Evolutionary conservation across 2,888 invertebrate species (phyloP).

Genomic region (Lymantria monacha): DNA sequence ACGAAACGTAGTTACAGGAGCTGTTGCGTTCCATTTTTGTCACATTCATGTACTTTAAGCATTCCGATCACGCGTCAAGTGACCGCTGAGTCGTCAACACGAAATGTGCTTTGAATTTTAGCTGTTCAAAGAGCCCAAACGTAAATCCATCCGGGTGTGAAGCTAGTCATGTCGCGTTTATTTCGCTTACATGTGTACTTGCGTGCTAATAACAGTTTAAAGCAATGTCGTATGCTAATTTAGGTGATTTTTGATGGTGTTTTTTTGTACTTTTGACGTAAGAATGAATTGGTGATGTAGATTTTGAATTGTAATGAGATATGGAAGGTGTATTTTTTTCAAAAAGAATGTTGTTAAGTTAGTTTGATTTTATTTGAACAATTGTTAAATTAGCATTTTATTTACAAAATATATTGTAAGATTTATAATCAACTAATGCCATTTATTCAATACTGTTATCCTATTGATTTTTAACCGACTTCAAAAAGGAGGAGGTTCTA

Average conservation of each 20-base stretch:
- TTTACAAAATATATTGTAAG: too few relatives aligned
- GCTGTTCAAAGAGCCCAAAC: neutral
- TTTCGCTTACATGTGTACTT: slow-evolving; percentile 22
- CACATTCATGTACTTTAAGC: slow-evolving; percentile 38
- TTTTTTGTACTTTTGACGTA: slow-evolving; percentile 24
- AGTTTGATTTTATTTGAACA: too few relatives aligned
- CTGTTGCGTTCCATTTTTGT: slow-evolving; percentile 56
- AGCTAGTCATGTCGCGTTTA: slow-evolving; percentile 14
- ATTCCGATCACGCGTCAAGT: slow-evolving; percentile 53
- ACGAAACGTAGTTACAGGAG: slow-evolving; percentile 65
- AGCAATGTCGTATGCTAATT: slow-evolving; percentile 26
- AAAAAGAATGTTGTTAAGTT: neutral
- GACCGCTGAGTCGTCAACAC: slow-evolving; percentile 48
- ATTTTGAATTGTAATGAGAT: slow-evolving; percentile 8
- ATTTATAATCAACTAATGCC: too few relatives aligned
- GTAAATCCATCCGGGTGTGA: slow-evolving; percentile 25
- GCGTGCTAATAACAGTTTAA: slow-evolving; percentile 26
- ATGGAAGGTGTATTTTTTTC: neutral
- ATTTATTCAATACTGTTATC: too few relatives aligned
- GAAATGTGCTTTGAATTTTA: slow-evolving; percentile 47
- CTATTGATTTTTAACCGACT: too few relatives aligned
- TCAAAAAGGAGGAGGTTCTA: too few relatives aligned
- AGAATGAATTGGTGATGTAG: slow-evolving; percentile 12
- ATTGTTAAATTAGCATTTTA: too few relatives aligned
- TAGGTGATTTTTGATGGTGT: slow-evolving; percentile 15